Evolutionary conservation across 1,140 invertebrate genomes (phyloP), one percentile per base, ranked within the genome.

Genomic region (Sminthurides bifidus): DNA sequence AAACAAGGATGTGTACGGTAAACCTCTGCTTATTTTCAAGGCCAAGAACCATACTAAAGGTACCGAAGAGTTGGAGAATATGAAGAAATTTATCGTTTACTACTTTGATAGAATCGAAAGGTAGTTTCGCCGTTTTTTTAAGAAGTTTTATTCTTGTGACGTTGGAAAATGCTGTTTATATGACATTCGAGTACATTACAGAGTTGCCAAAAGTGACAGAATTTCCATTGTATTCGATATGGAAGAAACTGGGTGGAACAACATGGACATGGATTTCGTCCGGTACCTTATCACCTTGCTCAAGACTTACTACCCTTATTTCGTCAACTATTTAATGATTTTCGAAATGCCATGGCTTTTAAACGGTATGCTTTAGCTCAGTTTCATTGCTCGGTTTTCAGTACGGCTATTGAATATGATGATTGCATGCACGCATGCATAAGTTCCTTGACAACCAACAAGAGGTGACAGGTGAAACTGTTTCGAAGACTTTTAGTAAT

Each of bases 341-440:
- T 90, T 80, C 72, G 89, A 96, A 70, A 88, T 96, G 85, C 86
- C 91, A 3, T 97, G 92, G 91, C 79, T 94, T 8, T 74, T 95
- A 52, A 92, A 85, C 70, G 82, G 84, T 87, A 75, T 56, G 15
- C 30, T 19, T 12, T n/a, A 15, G 21, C 31, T 19, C 26, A 26
- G 23, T 49, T 40, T 40, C 21, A 12, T 19, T 21, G 8, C 17
- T 19, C 12, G 19, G 21, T 21, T 14, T 12, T 12, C 12, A 10
- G 41, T 44, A 21, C 41, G 10, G n/a, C 21, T 44, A n/a, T n/a
- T n/a, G n/a, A n/a, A n/a, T n/a, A n/a, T n/a, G n/a, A n/a, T n/a
- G n/a, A n/a, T n/a, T n/a, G n/a, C n/a, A n/a, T n/a, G n/a, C n/a
- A n/a, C n/a, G n/a, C n/a, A n/a, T n/a, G n/a, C n/a, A n/a, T n/a